Base-by-base conservation (phyloP, 2,888 invertebrate species). In the Odiellus spinosus region DNA sequence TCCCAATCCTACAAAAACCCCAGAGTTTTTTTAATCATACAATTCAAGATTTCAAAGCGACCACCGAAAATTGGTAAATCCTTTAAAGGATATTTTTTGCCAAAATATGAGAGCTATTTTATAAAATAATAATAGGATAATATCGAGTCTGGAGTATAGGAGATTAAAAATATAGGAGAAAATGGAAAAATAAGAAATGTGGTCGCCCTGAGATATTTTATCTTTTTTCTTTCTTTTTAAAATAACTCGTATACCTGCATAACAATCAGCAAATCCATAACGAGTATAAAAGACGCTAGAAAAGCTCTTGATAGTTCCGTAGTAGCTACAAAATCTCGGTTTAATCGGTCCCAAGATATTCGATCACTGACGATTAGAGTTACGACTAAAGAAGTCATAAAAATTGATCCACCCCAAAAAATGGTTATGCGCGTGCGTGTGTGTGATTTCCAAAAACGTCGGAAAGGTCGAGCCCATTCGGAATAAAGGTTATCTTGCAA, bases 401-500 rank as follows among this genome's bases (percentile, higher is more conserved):
- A 54, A 38, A 62, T 55, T 6, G 67, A 64, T 12, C 67, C 64
- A 10, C 63, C 59, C 71, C 71, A 71, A 59, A 71, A 71, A 40
- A 69, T 61, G 17, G 68, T 60, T 52, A 71, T 69, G n/a, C 71
- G 61, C 35, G 65, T 63, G 14, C 61, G 57, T 26, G 65, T 64
- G 33, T 61, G 61, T 40, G 63, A 60, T 58, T 67, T 62, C 69
- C 69, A 70, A 15, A 63, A 58, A 32, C 44, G 52, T 6, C 65
- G 51, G 6, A 62, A 57, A 6, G 55, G 53, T 21, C 59, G 57
- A 1, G 68, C 68, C 71, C 71, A 71, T 41, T 62, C 58, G 0
- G 71, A 69, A 55, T 71, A 71, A 15, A 71, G 60, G 51, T 65
- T 67, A 57, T 71, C 71, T 56, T 71, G 71, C 5, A 71, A 63